Evolutionary conservation across 2,888 invertebrate genomes (phyloP).

Genomic region (Cetonia aurata): DNA sequence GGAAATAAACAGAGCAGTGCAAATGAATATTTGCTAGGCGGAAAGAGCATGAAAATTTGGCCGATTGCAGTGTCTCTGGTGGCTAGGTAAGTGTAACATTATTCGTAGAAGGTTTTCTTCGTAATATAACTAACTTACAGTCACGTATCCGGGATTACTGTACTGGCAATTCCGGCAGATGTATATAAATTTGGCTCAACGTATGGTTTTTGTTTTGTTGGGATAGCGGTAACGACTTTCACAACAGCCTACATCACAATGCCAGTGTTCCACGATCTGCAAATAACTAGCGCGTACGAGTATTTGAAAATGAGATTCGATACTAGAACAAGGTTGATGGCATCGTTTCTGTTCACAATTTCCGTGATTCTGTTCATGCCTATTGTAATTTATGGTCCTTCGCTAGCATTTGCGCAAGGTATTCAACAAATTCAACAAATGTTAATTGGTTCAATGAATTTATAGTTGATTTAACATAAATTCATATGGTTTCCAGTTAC

Average conservation of each 20-base stretch:
- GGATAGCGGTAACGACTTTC: conserved; percentile 54
- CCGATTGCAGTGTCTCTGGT: conserved; percentile 79
- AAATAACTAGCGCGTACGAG: conserved; percentile 78
- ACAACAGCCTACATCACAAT: conserved; percentile 67
- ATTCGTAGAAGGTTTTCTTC: not conserved
- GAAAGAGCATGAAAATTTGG: conserved; percentile 76
- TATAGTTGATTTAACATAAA: not conserved
- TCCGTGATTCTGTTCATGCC: conserved; percentile 73
- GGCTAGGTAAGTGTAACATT: conserved; percentile 61
- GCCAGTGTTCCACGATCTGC: conserved; percentile 78
- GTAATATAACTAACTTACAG: conserved; percentile 63
- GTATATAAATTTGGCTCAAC: conserved; percentile 80
- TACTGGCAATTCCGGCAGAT: conserved; percentile 81
- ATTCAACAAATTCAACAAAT: not conserved
- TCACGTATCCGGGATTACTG: conserved; percentile 80
- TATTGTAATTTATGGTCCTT: conserved; percentile 78
- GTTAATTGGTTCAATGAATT: no score
- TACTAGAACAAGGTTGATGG: conserved; percentile 58
- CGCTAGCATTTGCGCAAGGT: conserved; percentile 79
- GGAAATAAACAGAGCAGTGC: conserved; percentile 71
- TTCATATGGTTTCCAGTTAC: conserved; percentile 70
- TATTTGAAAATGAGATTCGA: conserved; percentile 76
- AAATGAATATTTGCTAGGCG: conserved; percentile 77
- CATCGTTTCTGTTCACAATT: conserved; percentile 73
- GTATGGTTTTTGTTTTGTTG: conserved; percentile 65